Evolutionary conservation across 2,888 invertebrate genomes (phyloP), one percentile per base, ranked within the genome.

Genomic region (Pachliopta kotzebuea): DNA sequence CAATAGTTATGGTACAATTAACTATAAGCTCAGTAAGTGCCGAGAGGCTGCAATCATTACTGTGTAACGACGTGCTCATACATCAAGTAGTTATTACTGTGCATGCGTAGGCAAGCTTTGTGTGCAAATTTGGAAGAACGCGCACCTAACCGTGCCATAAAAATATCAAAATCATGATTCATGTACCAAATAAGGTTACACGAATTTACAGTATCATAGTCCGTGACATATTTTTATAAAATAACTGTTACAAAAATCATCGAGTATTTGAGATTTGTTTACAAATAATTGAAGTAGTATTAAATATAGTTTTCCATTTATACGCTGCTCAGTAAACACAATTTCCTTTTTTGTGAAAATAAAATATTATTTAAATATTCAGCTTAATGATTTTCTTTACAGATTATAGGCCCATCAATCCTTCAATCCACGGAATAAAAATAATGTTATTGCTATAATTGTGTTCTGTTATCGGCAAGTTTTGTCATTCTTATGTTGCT

Each of bases 61-160:
- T 6, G 4, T 18, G 18, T n/a, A 45, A 45, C n/a, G 45, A n/a
- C n/a, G 18, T 52, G n/a, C n/a, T 21, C 65, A 42, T 65, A 53
- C 57, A 65, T 29, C 53, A 23, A 54, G 69, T 69, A 68, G 68
- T 70, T 68, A 70, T 68, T 68, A 67, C 67, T 56, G 62, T 56
- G 67, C 52, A 61, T 61, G 60, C 63, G 63, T 68, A 58, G 56
- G 66, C 61, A 63, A 65, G 65, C 65, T 69, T 71, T 66, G 68
- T 68, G 67, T 68, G 68, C 67, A 71, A 71, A 71, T 70, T 69
- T 69, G 69, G 69, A 66, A 69, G 62, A 67, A 62, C 67, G 66
- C 68, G 69, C 71, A 70, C 70, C 70, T 66, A 68, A 68, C 67
- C 42, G 65, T 65, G 65, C 67, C 65, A 67, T 69, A 69, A 73